Evolutionary conservation across 2,888 invertebrate genomes (phyloP).

Genomic region (Caenorhabditis parvicauda): DNA sequence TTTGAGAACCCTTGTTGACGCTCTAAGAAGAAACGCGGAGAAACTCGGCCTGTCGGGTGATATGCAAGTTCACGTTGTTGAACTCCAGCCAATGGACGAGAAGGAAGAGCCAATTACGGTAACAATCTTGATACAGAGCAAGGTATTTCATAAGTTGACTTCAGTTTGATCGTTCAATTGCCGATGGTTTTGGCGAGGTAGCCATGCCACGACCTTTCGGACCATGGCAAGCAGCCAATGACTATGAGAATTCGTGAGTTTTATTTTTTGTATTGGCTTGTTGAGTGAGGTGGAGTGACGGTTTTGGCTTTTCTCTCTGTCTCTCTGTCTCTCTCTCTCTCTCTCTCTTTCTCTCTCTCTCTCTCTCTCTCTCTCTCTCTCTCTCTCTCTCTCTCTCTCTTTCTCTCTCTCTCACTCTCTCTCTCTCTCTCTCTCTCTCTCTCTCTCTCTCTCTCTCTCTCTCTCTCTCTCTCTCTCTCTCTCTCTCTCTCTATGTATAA

Average conservation of each 20-base stretch:
- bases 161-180: constrained; percentile 21
- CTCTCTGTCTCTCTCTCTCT: constrained; percentile 11
- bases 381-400: constrained; percentile 1
- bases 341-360: constrained; percentile 2
- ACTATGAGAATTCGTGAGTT: constrained; percentile 13
- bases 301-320: neutral
- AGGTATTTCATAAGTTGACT: neutral
- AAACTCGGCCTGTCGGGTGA: constrained; percentile 47
- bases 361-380: neutral
- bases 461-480: neutral
- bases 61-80: constrained; percentile 57
- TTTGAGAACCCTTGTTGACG: constrained; percentile 45
- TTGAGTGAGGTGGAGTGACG: too few relatives aligned
- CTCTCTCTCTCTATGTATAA: too few relatives aligned
- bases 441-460: neutral
- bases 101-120: too few relatives aligned
- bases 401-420: constrained; percentile 22
- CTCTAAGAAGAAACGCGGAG: constrained; percentile 51
- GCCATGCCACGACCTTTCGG: constrained; percentile 35
- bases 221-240: constrained; percentile 9
- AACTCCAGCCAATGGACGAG: constrained; percentile 42
- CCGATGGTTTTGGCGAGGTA: constrained; percentile 41
- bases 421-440: too few relatives aligned
- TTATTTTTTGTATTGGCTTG: too few relatives aligned
- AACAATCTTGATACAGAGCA: too few relatives aligned